A percentile compares a stretch with the other conserved stretches of the same genome.
Conservation (phyloP, 30 jellyfish, hydroid and myxozoan species). For the Chrysaora quinquecirrha region DNA sequence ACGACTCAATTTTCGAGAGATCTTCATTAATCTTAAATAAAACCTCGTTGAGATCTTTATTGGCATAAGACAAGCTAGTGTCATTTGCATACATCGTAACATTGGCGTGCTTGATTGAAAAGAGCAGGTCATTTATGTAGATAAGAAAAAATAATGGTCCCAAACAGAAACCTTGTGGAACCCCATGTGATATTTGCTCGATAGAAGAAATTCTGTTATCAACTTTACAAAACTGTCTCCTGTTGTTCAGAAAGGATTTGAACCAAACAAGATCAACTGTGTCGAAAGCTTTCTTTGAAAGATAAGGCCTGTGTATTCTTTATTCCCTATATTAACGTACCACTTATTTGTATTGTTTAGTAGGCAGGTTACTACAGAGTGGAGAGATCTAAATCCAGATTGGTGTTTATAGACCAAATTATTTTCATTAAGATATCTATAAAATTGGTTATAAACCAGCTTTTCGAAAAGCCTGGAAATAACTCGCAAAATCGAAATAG, state of each 20-base stretch:
- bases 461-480: constrained; percentile 41
- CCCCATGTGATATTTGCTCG: not conserved
- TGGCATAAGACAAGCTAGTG: not conserved
- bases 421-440: constrained; percentile 1
- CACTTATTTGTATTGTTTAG: constrained; percentile 45
- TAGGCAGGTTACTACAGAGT: too few species aligned
- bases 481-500: constrained; percentile 38
- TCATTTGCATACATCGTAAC: not conserved
- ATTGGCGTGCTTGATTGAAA: not conserved
- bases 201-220: not conserved
- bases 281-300: constrained; percentile 21
- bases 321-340: constrained; percentile 15
- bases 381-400: constrained; percentile 8
- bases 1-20: too few species aligned
- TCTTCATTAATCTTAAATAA: not conserved
- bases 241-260: not conserved
- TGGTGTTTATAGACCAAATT: constrained; percentile 1
- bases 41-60: not conserved
- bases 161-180: not conserved
- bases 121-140: not conserved
- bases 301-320: not conserved
- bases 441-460: constrained; percentile 12
- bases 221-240: constrained; percentile 6
- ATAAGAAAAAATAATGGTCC: not conserved
- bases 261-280: constrained; percentile 20